A percentile compares a stretch with the other conserved stretches of the same genome.
Evolutionary conservation across 2,888 invertebrate species (phyloP).

Genomic region (Clostera curtula): DNA sequence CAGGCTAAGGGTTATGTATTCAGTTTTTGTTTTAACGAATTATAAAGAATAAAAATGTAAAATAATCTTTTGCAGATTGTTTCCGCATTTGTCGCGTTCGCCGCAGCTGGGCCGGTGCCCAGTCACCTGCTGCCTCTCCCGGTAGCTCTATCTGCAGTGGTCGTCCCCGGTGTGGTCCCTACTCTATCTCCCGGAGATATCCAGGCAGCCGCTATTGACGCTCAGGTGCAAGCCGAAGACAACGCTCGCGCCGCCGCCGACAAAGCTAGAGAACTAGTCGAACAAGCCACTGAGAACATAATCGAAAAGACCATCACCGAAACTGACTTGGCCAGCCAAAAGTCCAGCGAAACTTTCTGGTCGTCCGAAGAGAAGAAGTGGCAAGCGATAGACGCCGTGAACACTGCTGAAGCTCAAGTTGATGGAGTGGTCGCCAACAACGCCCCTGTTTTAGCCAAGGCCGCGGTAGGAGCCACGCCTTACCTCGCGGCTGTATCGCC

Average conservation of each 20-base stretch:
- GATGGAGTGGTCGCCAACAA: conserved; percentile 45
- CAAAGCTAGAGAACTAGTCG: conserved; percentile 34
- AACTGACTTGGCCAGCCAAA: conserved; percentile 37
- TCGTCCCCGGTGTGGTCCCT: conserved; percentile 30
- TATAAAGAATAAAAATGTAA: not conserved
- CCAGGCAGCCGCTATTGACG: conserved; percentile 56
- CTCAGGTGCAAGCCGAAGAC: conserved; percentile 43
- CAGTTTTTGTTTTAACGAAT: too few relatives aligned
- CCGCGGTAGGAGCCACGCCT: conserved; percentile 20
- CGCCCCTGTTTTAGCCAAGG: conserved; percentile 33
- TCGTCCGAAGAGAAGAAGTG: conserved; percentile 55
- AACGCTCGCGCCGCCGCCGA: conserved; percentile 38
- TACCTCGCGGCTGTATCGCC: conserved; percentile 12
- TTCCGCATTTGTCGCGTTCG: conserved; percentile 46
- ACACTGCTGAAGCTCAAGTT: conserved; percentile 47
- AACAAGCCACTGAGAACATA: conserved; percentile 35
- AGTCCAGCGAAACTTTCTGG: conserved; percentile 40
- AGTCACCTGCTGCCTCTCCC: too few relatives aligned
- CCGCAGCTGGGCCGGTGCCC: conserved; percentile 50
- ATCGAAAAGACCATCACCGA: conserved; percentile 36
- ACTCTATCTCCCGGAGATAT: conserved; percentile 52
- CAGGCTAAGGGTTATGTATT: not conserved
- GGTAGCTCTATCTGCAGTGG: conserved; percentile 16
- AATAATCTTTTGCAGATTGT: conserved; percentile 37
- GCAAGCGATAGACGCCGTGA: conserved; percentile 51